Evolutionary conservation across 2,888 invertebrate species (phyloP), one percentile per base, ranked within the genome.

Genomic region (Drosophila aldrichi): DNA sequence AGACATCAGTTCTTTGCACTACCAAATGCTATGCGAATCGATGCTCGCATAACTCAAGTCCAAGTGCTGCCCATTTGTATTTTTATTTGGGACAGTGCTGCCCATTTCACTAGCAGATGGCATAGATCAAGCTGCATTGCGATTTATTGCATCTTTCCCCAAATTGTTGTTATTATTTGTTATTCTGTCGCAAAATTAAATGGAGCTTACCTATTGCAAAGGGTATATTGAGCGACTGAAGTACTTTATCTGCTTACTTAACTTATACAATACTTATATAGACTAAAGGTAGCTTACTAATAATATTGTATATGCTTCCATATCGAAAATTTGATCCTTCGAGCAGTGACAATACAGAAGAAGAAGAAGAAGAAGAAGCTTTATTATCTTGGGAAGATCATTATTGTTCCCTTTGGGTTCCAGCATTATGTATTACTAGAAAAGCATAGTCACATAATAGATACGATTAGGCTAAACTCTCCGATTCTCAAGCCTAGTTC

Each of bases 11-110:
- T n/a, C 16, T 46, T 4, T 0, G 25, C 9, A n/a, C 3, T 8
- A 7, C 16, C 5, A n/a, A 25, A 25, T 48, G 48, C 32, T 32
- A 10, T 10, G 1, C 29, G 18, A 49, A 18, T 32, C 48, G 12
- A 7, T 12, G 16, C 6, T 16, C 18, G 3, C 18, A 18, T 32
- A 3, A 34, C 14, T 18, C 32, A 20, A 4, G 32, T 32, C 18
- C 14, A 18, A 55, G 54, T 55, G 54, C 54, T 55, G 54, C 54
- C 54, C 54, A 55, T 55, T 41, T 36, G 10, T 29, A 2, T 3
- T 3, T 16, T 16, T 22, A 52, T 34, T 32, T 14, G 14, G 12
- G n/a, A 3, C 25, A 54, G 25, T 54, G 52, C 52, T 38, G 38
- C 52, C 52, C 32, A 49, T 20, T 34, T 32, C 1, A 18, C 14